These are phyloP conservation scores for Acleris sparsana DNA, from an alignment of 2,888 invertebrate species.

Conservation along the genomic window DNA sequence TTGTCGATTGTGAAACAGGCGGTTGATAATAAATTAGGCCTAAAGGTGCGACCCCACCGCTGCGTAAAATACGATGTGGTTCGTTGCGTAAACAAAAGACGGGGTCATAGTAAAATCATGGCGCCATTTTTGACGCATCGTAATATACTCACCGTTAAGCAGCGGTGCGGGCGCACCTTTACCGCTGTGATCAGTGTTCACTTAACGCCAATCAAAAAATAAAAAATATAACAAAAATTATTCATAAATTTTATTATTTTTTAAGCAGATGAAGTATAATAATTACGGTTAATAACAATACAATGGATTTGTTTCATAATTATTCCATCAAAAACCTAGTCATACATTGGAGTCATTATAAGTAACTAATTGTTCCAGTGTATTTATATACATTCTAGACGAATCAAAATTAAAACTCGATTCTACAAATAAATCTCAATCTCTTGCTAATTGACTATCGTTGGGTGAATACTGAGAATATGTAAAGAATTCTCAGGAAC, in stretches of 20 bases:
- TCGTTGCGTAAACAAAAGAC: too few species aligned
- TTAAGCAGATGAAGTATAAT: conserved; percentile 72
- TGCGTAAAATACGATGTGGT: too few species aligned
- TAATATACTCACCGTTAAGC: too few species aligned
- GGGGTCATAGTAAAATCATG: too few species aligned
- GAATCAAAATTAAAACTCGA: conserved; percentile 62
- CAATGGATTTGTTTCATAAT: conserved; percentile 63
- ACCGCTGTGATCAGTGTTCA: too few species aligned
- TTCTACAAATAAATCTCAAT: conserved; percentile 78
- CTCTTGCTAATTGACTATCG: conserved; percentile 82
- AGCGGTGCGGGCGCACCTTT: too few species aligned
- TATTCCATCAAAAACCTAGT: conserved; percentile 56
- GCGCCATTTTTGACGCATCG: too few species aligned
- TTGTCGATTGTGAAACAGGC: too few species aligned
- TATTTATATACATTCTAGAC: conserved; percentile 68
- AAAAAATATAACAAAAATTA: too few species aligned
- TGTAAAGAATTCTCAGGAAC: conserved; percentile 63
- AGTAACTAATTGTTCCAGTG: conserved; percentile 50
- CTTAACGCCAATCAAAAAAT: conserved; percentile 3
- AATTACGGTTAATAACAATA: conserved; percentile 71
- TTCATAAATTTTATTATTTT: conserved; percentile 64
- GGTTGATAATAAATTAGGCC: too few species aligned
- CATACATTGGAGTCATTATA: conserved; percentile 48
- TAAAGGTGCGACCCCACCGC: too few species aligned
- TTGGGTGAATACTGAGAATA: conserved; percentile 80